Evolutionary conservation across 1,140 invertebrate genomes (phyloP).

Genomic region (Eumaeus atala): DNA sequence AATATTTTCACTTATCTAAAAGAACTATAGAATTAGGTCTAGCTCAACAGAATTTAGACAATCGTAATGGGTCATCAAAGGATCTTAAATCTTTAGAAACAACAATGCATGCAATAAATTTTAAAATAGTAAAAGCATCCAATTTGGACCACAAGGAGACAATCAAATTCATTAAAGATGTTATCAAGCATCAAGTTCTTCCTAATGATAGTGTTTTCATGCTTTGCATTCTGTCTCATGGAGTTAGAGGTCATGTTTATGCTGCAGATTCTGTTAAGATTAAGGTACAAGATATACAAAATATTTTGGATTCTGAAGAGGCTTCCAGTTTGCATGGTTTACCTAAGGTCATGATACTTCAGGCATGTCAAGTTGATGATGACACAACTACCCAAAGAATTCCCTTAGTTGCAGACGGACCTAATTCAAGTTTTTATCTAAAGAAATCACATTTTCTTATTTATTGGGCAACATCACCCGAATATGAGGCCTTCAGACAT

Average conservation of each 20-base stretch:
- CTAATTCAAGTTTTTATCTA: constrained; percentile 32
- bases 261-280: constrained; percentile 61
- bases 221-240: constrained; percentile 62
- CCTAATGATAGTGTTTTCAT: constrained; percentile 57
- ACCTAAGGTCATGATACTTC: constrained; percentile 59
- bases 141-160: constrained; percentile 48
- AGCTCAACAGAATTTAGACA: constrained; percentile 22
- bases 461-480: constrained; percentile 60
- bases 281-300: constrained; percentile 54
- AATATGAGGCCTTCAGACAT: constrained; percentile 55
- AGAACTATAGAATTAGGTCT: constrained; percentile 35
- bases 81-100: constrained; percentile 43
- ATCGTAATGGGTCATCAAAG: constrained; percentile 43
- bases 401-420: constrained; percentile 41
- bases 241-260: constrained; percentile 54
- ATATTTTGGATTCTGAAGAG: constrained; percentile 51
- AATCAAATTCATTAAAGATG: constrained; percentile 42
- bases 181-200: constrained; percentile 36
- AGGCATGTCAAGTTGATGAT: constrained; percentile 59
- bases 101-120: constrained; percentile 50
- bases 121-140: constrained; percentile 39
- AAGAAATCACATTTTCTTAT: constrained; percentile 55
- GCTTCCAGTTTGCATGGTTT: constrained; percentile 37
- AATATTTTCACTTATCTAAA: constrained; percentile 56
- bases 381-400: constrained; percentile 17